Conservation (phyloP, 2,113 vertebrate species). For the Sus scrofa region DNA sequence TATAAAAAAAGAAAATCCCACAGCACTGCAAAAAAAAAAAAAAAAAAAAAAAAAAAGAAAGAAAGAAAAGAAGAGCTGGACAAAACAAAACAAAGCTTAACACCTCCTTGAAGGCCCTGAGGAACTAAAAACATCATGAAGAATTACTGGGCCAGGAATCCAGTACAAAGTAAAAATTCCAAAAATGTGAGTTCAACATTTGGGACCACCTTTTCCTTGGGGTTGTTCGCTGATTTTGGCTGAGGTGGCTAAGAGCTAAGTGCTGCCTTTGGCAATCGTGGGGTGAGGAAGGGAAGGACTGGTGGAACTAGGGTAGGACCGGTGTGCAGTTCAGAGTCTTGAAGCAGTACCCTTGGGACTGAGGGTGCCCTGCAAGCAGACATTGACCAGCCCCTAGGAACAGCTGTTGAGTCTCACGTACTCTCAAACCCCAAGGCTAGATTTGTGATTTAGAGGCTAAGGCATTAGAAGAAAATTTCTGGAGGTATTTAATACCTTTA, state of each 20-base stretch:
- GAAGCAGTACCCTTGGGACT: neutral
- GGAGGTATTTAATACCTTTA: neutral
- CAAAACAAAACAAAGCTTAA: neutral
- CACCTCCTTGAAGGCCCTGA: neutral
- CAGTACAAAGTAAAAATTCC: neutral
- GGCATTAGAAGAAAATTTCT: too few relatives aligned
- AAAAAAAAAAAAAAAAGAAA: too few relatives aligned
- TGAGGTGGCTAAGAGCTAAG: neutral
- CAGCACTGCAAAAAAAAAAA: too few relatives aligned
- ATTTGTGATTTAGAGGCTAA: neutral
- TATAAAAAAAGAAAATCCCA: too few relatives aligned
- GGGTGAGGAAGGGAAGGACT: neutral
- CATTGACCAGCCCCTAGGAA: neutral
- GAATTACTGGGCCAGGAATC: neutral
- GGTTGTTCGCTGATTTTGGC: neutral
- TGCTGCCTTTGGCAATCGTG: neutral
- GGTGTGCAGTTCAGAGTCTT: neutral
- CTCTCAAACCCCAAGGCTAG: neutral
- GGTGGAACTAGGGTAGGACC: too few relatives aligned
- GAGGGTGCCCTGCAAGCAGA: too few relatives aligned
- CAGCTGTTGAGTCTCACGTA: too few relatives aligned
- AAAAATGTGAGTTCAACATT: neutral
- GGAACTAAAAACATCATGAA: neutral
- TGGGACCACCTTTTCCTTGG: neutral
- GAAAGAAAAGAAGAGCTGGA: neutral